A percentile compares a stretch with the other conserved stretches of the same genome.
These are phyloP conservation scores for Lagopus leucura DNA, from an alignment of 2,113 vertebrate genomes.

Conservation along the genomic window DNA sequence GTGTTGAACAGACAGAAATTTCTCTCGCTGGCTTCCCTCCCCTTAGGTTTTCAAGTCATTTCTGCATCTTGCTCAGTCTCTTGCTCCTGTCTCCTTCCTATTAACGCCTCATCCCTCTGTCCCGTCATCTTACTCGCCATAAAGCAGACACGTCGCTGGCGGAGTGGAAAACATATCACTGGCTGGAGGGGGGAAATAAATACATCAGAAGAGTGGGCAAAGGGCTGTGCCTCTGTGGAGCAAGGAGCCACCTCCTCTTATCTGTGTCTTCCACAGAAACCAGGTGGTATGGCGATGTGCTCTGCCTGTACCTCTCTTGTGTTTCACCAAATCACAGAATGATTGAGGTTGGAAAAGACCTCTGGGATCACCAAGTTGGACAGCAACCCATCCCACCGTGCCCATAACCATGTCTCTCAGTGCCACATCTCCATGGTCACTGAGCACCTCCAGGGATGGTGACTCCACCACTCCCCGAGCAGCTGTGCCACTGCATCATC, in stretches of 20 bases:
- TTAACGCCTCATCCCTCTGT: background rate
- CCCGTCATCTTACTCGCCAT: background rate
- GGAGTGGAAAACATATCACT: background rate
- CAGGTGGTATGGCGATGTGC: accelerated
- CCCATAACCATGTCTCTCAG: no score
- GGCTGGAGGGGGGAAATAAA: background rate
- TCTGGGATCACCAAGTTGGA: no score
- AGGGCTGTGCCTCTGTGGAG: background rate
- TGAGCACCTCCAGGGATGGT: no score
- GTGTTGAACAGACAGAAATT: background rate
- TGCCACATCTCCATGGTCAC: no score
- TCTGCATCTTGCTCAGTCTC: background rate
- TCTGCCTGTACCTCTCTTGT: background rate
- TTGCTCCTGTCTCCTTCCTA: background rate
- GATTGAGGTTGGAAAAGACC: no score
- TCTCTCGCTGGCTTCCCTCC: background rate
- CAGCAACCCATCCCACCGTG: no score
- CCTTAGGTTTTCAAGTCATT: background rate
- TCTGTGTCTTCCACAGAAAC: background rate
- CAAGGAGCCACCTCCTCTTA: background rate
- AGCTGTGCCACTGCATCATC: no score
- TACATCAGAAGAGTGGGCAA: background rate
- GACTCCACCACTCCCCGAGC: no score
- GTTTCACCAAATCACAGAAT: background rate
- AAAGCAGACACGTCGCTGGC: accelerated